Evolutionary conservation across 2,113 vertebrate species (phyloP).

Genomic region (Lagopus muta): DNA sequence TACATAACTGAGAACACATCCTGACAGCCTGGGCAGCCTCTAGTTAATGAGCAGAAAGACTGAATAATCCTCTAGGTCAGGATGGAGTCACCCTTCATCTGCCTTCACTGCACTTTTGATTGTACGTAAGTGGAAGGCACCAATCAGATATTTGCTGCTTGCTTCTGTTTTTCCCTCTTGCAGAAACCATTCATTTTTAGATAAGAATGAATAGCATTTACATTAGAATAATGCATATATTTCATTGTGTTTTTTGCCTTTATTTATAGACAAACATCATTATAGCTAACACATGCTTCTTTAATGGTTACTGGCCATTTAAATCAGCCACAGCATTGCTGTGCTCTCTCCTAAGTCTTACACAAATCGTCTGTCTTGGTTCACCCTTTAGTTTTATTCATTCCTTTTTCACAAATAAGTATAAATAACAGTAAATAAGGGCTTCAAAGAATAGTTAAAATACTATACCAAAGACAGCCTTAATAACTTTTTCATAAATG

Average conservation of each 20-base stretch:
- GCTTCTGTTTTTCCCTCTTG: neutral
- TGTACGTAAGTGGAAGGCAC: slow-evolving; percentile 3
- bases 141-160: neutral
- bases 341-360: neutral
- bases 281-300: neutral
- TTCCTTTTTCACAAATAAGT: neutral
- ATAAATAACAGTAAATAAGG: neutral
- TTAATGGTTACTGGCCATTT: neutral
- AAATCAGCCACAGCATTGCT: neutral
- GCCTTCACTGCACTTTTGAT: slow-evolving; percentile 17
- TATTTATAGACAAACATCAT: slow-evolving; percentile 10
- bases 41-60: slow-evolving; percentile 64
- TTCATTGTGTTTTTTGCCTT: slow-evolving; percentile 24
- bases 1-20: slow-evolving; percentile 22
- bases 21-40: slow-evolving; percentile 49
- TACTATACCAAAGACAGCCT: neutral
- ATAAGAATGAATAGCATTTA: slow-evolving; percentile 25
- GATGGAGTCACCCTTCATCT: slow-evolving; percentile 2
- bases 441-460: neutral
- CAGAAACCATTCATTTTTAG: slow-evolving; percentile 58
- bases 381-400: neutral
- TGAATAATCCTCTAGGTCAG: slow-evolving; percentile 65
- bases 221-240: slow-evolving; percentile 21
- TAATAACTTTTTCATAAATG: neutral
- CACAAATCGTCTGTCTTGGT: neutral